Evolutionary conservation across 2,888 invertebrate genomes (phyloP).

Genomic region (Drosophila birchii): DNA sequence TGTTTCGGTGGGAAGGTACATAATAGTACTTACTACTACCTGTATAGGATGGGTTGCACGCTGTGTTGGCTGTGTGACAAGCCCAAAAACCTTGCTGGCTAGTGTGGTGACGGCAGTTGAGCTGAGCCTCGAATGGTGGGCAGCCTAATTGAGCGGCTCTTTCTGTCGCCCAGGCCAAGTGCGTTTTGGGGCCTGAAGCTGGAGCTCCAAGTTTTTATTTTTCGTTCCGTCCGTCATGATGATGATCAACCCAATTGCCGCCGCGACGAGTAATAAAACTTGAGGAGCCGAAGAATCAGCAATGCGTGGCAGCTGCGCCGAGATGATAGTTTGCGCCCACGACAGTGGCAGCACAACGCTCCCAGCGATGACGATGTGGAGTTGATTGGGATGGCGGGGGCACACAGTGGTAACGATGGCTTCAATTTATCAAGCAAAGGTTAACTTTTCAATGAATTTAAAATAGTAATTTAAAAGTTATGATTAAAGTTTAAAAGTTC

Average conservation of each 20-base stretch:
- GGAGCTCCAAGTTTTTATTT: conserved; percentile 12
- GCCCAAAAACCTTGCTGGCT: conserved; percentile 40
- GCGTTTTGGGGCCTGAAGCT: conserved; percentile 27
- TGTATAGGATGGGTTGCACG: conserved; percentile 14
- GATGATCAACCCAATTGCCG: conserved; percentile 58
- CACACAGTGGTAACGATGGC: conserved; percentile 24
- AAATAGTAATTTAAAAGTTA: not conserved
- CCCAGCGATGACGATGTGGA: conserved; percentile 36
- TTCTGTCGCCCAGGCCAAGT: conserved; percentile 59
- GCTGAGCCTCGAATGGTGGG: conserved; percentile 58
- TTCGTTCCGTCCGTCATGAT: conserved; percentile 48
- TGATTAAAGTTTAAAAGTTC: no score
- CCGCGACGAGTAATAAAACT: conserved; percentile 50
- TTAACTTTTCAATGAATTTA: not conserved
- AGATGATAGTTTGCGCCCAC: conserved; percentile 71
- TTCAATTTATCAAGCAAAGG: not conserved
- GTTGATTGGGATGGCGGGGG: conserved; percentile 34
- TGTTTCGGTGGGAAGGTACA: conserved; percentile 44
- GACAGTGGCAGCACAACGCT: conserved; percentile 36
- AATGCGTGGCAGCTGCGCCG: conserved; percentile 68
- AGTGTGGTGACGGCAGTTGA: conserved; percentile 35
- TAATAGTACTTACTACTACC: not conserved
- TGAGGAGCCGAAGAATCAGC: conserved; percentile 67
- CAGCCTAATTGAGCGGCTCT: conserved; percentile 75
- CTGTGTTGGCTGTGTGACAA: conserved; percentile 66